A percentile compares a stretch with the other conserved stretches of the same genome.
These are phyloP conservation scores for Pocillopora verrucosa DNA, from an alignment of 64 coral and sea anemone species.

Conservation along the genomic window DNA sequence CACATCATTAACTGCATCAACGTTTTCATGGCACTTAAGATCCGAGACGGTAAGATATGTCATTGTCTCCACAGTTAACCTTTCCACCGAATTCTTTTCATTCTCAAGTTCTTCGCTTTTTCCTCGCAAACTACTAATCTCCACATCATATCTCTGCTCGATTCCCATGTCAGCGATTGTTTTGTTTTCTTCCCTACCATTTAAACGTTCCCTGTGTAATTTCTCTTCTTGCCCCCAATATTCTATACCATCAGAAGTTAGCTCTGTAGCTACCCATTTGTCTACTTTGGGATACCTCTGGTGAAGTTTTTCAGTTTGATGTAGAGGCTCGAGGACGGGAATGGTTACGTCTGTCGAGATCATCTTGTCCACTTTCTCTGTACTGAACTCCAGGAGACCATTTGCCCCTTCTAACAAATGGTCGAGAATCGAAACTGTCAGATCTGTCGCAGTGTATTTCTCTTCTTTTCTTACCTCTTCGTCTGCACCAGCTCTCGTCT, in stretches of 20 bases:
- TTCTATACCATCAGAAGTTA: slow-evolving; percentile 12
- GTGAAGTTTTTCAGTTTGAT: neutral
- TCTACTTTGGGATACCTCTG: neutral
- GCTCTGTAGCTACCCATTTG: slow-evolving; percentile 33
- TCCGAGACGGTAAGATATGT: slow-evolving; percentile 40
- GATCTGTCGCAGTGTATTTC: slow-evolving; percentile 31
- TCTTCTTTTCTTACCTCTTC: slow-evolving; percentile 7
- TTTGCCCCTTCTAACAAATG: slow-evolving; percentile 7
- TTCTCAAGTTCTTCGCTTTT: neutral
- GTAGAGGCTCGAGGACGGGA: slow-evolving; percentile 5
- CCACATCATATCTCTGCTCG: slow-evolving; percentile 13
- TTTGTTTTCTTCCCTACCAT: slow-evolving; percentile 3
- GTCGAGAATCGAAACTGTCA: slow-evolving; percentile 3
- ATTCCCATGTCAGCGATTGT: neutral
- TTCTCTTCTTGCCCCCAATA: slow-evolving; percentile 45
- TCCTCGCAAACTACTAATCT: slow-evolving; percentile 4
- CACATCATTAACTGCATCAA: slow-evolving; percentile 45
- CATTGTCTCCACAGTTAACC: neutral
- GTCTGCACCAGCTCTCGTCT: neutral
- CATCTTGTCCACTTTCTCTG: neutral
- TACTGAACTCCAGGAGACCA: neutral
- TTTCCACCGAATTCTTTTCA: neutral
- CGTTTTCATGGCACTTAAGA: slow-evolving; percentile 34
- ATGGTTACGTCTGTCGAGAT: slow-evolving; percentile 26
- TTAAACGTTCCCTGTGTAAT: slow-evolving; percentile 15